phyloP scores from a whole-genome alignment of 64 coral and sea anemone genomes.

The Platygyra sinensis region DNA sequence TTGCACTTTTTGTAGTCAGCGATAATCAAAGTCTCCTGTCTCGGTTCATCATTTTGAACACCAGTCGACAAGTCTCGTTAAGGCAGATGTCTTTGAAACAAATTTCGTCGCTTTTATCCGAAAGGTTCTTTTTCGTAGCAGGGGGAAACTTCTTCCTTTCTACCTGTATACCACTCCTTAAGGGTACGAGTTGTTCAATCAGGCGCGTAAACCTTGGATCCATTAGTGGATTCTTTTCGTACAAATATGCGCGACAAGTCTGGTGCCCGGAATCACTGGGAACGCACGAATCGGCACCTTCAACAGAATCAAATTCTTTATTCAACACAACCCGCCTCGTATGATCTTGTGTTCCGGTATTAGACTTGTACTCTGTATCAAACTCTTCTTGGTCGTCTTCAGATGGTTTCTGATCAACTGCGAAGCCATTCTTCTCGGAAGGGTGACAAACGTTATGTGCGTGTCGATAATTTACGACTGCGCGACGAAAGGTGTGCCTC shows the following conservation, averaged over 20 bases:
- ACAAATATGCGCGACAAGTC: constrained; percentile 17
- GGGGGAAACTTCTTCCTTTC: neutral
- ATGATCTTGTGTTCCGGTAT: neutral
- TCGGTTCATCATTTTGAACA: constrained; percentile 33
- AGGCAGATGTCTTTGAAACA: constrained; percentile 47
- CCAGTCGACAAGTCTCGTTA: constrained; percentile 34
- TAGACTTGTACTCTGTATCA: neutral
- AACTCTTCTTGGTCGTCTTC: neutral
- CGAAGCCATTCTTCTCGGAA: neutral
- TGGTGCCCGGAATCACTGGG: neutral
- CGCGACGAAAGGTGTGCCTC: neutral
- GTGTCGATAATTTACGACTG: neutral
- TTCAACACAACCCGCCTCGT: neutral
- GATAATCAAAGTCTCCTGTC: neutral
- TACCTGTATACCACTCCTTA: neutral
- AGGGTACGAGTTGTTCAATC: constrained; percentile 11
- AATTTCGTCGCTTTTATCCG: neutral
- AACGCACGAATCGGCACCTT: no score
- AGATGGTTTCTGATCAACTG: neutral
- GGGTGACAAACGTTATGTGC: neutral
- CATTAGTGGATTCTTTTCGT: constrained; percentile 9
- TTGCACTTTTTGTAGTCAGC: neutral
- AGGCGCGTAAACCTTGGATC: constrained; percentile 22
- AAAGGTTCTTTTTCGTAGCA: neutral
- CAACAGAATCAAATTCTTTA: neutral